phyloP scores from a whole-genome alignment of 2,888 invertebrate species.

The Miltochrista miniata region DNA sequence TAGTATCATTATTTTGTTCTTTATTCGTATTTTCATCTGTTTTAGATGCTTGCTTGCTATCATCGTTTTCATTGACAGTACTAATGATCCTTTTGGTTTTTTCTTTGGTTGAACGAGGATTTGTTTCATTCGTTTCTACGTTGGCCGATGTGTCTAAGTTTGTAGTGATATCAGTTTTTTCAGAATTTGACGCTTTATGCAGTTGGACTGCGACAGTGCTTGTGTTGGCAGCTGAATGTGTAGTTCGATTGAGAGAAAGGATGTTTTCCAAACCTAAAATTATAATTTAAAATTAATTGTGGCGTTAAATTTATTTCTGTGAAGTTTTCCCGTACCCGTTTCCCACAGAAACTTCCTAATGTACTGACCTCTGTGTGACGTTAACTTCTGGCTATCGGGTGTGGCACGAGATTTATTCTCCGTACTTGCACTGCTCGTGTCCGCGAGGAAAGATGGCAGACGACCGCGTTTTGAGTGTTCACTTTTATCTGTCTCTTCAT shows the following conservation, averaged over 20 bases:
- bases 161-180: conserved; percentile 25
- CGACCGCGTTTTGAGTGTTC: conserved; percentile 49
- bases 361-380: conserved; percentile 47
- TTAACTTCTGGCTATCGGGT: conserved; percentile 58
- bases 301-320: too few relatives aligned
- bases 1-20: conserved; percentile 25
- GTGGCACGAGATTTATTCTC: conserved; percentile 64
- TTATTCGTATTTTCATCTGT: conserved; percentile 26
- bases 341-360: neutral
- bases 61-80: conserved; percentile 18
- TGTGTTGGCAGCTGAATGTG: conserved; percentile 12
- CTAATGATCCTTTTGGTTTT: conserved; percentile 31
- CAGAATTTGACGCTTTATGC: conserved; percentile 24
- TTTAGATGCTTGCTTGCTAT: conserved; percentile 19
- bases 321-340: too few relatives aligned
- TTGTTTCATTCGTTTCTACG: conserved; percentile 22
- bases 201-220: conserved; percentile 27
- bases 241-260: conserved; percentile 12
- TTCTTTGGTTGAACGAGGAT: conserved; percentile 36
- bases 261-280: conserved; percentile 25
- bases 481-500: conserved; percentile 47
- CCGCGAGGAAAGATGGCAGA: conserved; percentile 55
- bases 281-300: neutral
- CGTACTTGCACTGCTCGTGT: conserved; percentile 57
- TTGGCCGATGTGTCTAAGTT: conserved; percentile 24